These are phyloP conservation scores for Polyommatus iphigenia DNA, from an alignment of 2,888 invertebrate species.

Conservation along the genomic window DNA sequence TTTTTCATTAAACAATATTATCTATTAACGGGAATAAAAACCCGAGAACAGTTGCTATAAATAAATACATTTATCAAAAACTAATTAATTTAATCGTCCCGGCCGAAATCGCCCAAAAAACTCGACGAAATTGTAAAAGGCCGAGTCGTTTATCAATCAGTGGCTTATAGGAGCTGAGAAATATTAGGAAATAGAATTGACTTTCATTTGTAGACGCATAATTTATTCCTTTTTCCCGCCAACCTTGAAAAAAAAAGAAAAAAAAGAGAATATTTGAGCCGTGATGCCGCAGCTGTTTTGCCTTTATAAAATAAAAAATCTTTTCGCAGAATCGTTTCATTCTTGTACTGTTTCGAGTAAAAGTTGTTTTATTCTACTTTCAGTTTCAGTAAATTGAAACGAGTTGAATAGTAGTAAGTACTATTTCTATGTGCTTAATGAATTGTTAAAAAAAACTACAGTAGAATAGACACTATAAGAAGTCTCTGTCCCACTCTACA, in stretches of 20 bases:
- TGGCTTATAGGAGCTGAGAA: constrained; percentile 27
- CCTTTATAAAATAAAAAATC: constrained; percentile 16
- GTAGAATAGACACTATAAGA: too few relatives aligned
- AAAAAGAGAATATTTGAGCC: constrained; percentile 14
- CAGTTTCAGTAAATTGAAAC: constrained; percentile 2
- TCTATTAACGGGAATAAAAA: not conserved
- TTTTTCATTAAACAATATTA: not conserved
- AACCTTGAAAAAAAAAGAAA: constrained; percentile 17
- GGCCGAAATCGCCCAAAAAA: not conserved
- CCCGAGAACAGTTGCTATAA: not conserved
- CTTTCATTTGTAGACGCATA: constrained; percentile 31
- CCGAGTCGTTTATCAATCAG: constrained; percentile 23
- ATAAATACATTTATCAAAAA: constrained; percentile 10
- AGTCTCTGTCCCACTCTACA: too few relatives aligned
- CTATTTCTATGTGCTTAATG: too few relatives aligned
- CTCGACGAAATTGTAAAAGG: constrained; percentile 8
- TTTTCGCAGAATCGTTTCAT: constrained; percentile 3
- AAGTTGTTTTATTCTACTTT: constrained; percentile 9
- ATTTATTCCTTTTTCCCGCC: constrained; percentile 30
- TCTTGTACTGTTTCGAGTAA: constrained; percentile 2
- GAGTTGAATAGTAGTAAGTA: not conserved
- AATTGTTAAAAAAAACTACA: too few relatives aligned
- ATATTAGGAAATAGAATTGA: constrained; percentile 29
- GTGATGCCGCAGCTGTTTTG: constrained; percentile 7
- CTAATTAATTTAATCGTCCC: not conserved